Evolutionary conservation across 2,888 invertebrate species (phyloP).

Genomic region (Acleris emargana): DNA sequence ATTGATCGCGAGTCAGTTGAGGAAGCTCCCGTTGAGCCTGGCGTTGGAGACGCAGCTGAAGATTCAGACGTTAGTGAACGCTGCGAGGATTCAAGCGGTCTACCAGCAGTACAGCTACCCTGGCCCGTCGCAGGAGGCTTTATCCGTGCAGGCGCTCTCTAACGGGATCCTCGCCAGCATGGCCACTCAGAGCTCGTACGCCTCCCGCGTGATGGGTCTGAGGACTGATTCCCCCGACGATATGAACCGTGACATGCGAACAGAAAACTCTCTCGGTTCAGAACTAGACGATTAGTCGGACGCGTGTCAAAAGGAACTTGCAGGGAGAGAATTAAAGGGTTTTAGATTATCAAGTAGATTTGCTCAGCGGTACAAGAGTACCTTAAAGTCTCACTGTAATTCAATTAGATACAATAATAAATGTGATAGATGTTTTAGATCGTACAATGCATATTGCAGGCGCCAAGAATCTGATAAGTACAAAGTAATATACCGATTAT

Average conservation of each 20-base stretch:
- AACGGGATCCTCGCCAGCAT: slow-evolving; percentile 77
- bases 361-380: slow-evolving; percentile 48
- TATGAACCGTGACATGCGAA: slow-evolving; percentile 66
- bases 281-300: slow-evolving; percentile 66
- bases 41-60: slow-evolving; percentile 77
- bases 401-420: slow-evolving; percentile 45
- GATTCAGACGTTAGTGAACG: slow-evolving; percentile 76
- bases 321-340: slow-evolving; percentile 32
- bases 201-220: slow-evolving; percentile 59
- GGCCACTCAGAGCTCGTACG: slow-evolving; percentile 66
- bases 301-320: slow-evolving; percentile 13
- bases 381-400: slow-evolving; percentile 43
- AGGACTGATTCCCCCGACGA: slow-evolving; percentile 73
- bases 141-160: slow-evolving; percentile 75
- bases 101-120: slow-evolving; percentile 80
- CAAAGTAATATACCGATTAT: slow-evolving; percentile 24
- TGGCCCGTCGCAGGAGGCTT: slow-evolving; percentile 74
- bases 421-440: slow-evolving; percentile 51
- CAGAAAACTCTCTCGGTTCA: slow-evolving; percentile 70
- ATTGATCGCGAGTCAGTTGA: slow-evolving; percentile 74
- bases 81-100: slow-evolving; percentile 76
- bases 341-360: slow-evolving; percentile 43
- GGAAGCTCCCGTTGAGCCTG: slow-evolving; percentile 73
- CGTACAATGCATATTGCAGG: slow-evolving; percentile 26
- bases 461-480: slow-evolving; percentile 29